Percentiles rank a stretch among this genome's conserved stretches.
These are phyloP conservation scores for Lymantria monacha DNA, from an alignment of 2,888 invertebrate species.

Conservation along the genomic window DNA sequence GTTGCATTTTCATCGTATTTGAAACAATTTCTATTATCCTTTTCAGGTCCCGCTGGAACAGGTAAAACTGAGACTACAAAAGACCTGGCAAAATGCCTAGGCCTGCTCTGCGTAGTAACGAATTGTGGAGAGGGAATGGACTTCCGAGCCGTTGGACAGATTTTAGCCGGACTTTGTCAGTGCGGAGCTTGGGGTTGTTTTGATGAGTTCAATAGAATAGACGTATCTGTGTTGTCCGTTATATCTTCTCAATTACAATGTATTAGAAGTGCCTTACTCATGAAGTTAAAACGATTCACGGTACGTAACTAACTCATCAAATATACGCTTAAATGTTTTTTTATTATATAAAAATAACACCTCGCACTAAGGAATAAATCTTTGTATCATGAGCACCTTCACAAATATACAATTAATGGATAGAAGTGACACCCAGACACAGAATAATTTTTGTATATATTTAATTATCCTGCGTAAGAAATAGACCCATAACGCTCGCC, in stretches of 20 bases:
- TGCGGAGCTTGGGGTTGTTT: slow-evolving; percentile 98
- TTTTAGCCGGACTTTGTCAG: slow-evolving; percentile 89
- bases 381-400: too few relatives aligned
- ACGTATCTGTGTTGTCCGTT: slow-evolving; percentile 95
- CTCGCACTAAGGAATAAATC: too few relatives aligned
- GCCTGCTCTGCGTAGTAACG: slow-evolving; percentile 91
- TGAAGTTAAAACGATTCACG: slow-evolving; percentile 88
- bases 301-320: slow-evolving; percentile 69
- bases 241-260: slow-evolving; percentile 96
- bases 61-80: slow-evolving; percentile 97
- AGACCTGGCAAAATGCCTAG: slow-evolving; percentile 95
- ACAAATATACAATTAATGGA: too few relatives aligned
- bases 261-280: slow-evolving; percentile 91
- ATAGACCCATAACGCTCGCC: too few relatives aligned
- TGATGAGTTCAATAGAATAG: slow-evolving; percentile 96
- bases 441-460: too few relatives aligned
- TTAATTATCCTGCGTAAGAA: too few relatives aligned
- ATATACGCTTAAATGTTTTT: not conserved
- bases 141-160: slow-evolving; percentile 86
- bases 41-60: slow-evolving; percentile 88
- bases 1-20: not conserved
- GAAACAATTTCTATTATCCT: not conserved
- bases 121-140: slow-evolving; percentile 98
- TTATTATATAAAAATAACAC: not conserved
- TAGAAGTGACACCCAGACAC: too few relatives aligned